Evolutionary conservation across 92 coral and sea anemone species (phyloP), one percentile per base, ranked within the genome.

Genomic region (Siderastrea siderea): DNA sequence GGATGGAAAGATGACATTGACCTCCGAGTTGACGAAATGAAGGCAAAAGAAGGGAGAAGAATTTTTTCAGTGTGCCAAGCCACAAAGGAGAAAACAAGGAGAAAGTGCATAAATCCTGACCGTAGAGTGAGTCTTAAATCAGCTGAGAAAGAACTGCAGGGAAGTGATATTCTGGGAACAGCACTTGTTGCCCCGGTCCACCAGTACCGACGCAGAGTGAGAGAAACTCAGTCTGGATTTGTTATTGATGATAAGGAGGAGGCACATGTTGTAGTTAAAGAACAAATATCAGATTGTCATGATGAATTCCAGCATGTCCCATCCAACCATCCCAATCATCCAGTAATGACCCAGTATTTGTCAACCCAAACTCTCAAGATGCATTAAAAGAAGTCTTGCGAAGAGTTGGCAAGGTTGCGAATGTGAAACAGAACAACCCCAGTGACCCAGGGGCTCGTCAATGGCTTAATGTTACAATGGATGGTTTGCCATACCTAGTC

Each of bases 381-480:
- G 53, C 92, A 38, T n/a, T 82, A 71, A 82, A 82, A 55, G 79
- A 74, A 53, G 92, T 82, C 57, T 49, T 88, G 13, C 77, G 75
- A 12, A 50, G 79, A 51, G 87, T 82, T 5, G 88, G 84, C 17
- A 8, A 59, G 47, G 84, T 73, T 66, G 91, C 86, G 57, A 57
- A 53, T n/a, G 47, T 80, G 5, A 80, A 71, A 49, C 5, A 76
- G 47, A 80, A 87, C 82, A 78, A 80, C 47, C 75, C 86, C 54
- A 61, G 75, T 58, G 66, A 81, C 48, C 76, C 63, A 75, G 50
- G 58, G n/a, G 84, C 88, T 6, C 17, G 83, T 13, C 71, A 82
- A 15, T 81, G 91, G 87, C 91, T 88, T 3, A 51, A 67, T 19
- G 77, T 88, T 1, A 81, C 87, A 63, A 88, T 88, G 88, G 84